A percentile compares a stretch with the other conserved stretches of the same genome.
Evolutionary conservation across 1,140 invertebrate genomes (phyloP).

Genomic region (Lucilia cuprina): DNA sequence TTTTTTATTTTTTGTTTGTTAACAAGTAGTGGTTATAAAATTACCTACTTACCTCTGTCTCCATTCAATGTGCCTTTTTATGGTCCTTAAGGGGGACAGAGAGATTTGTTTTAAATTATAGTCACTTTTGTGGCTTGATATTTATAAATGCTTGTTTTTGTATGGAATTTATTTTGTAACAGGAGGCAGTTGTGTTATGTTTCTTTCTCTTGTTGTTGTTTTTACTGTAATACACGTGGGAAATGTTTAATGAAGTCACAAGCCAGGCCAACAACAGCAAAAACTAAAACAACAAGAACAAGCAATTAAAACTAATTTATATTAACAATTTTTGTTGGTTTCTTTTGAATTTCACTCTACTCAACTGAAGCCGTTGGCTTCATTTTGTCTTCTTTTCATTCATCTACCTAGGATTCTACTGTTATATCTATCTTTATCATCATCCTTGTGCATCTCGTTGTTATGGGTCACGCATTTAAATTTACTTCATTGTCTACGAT

Average conservation of each 20-base stretch:
- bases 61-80: neutral
- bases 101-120: slow-evolving; percentile 9
- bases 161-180: neutral
- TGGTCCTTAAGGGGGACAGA: neutral
- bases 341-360: neutral
- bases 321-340: slow-evolving; percentile 15
- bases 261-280: neutral
- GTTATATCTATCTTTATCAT: neutral
- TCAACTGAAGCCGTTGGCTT: neutral
- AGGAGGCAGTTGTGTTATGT: neutral
- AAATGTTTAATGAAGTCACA: slow-evolving; percentile 26
- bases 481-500: neutral
- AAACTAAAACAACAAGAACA: neutral
- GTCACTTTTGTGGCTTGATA: slow-evolving; percentile 11
- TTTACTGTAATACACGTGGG: slow-evolving; percentile 5
- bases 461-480: slow-evolving; percentile 32
- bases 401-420: neutral
- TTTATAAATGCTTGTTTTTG: neutral
- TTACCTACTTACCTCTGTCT: neutral
- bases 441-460: slow-evolving; percentile 6
- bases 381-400: neutral
- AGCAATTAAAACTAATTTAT: slow-evolving; percentile 33
- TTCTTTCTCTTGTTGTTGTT: neutral
- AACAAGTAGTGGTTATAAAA: neutral
- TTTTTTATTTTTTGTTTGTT: neutral